These are phyloP conservation scores for Tetanocera ferruginea DNA, from an alignment of 2,888 invertebrate species.

Conservation along the genomic window DNA sequence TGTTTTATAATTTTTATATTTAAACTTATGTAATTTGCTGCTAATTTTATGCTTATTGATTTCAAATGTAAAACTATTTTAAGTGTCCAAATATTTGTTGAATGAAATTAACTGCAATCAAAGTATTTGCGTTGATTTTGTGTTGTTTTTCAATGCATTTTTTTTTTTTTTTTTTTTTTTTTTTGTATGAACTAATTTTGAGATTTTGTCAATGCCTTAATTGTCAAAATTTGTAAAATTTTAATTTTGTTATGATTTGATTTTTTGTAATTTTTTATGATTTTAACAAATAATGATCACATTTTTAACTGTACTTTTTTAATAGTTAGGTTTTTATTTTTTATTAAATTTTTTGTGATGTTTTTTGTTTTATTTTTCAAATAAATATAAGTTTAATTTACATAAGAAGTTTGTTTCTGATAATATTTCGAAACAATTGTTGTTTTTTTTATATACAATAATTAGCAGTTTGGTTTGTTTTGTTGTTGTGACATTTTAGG, in stretches of 20 bases:
- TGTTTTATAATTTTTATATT: background rate
- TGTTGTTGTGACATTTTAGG: constrained; percentile 27
- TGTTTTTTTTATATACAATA: constrained; percentile 36
- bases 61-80: constrained; percentile 5
- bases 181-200: constrained; percentile 40
- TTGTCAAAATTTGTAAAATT: background rate
- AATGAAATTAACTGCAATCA: constrained; percentile 26
- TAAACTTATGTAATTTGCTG: background rate
- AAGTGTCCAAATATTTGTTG: background rate
- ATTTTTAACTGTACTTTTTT: constrained; percentile 20
- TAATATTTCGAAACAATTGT: constrained; percentile 20
- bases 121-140: constrained; percentile 20
- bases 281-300: constrained; percentile 48
- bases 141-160: background rate
- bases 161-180: constrained; percentile 50
- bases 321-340: constrained; percentile 47
- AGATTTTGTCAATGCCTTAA: constrained; percentile 36
- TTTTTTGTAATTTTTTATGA: constrained; percentile 41
- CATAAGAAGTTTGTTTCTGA: constrained; percentile 50
- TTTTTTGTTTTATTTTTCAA: constrained; percentile 21
- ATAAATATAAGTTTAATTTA: background rate
- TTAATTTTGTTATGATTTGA: background rate
- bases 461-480: constrained; percentile 20
- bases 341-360: constrained; percentile 43
- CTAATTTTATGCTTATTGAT: background rate